phyloP scores from a whole-genome alignment of 2,797 vertebrate genomes.

The Triplophysa yarkandensis region DNA sequence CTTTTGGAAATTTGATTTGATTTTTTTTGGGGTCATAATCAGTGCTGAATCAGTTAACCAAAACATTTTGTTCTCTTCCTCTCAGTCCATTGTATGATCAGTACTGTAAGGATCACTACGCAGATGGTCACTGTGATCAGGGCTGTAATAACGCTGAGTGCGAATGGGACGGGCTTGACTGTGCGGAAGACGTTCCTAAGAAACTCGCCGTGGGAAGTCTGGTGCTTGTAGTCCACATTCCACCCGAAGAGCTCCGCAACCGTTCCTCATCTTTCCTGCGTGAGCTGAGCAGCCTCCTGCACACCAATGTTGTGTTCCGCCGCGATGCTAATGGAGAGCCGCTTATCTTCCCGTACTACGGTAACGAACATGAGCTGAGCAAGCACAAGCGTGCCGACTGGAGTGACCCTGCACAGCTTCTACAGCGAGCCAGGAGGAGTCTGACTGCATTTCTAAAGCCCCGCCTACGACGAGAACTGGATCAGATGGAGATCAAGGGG shows the following conservation, averaged over 20 bases:
- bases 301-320: constrained; percentile 92
- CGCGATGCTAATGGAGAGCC: constrained; percentile 80
- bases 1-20: no score
- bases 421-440: constrained; percentile 50
- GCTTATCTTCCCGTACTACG: constrained; percentile 94
- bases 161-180: constrained; percentile 96
- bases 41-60: neutral
- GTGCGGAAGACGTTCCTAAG: constrained; percentile 87
- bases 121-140: constrained; percentile 92
- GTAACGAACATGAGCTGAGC: constrained; percentile 88
- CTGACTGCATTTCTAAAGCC: constrained; percentile 45
- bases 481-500: constrained; percentile 90
- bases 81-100: constrained; percentile 81
- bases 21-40: no score
- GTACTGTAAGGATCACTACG: constrained; percentile 97
- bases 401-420: constrained; percentile 68
- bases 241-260: constrained; percentile 87
- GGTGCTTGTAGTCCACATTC: constrained; percentile 90
- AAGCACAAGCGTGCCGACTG: constrained; percentile 88
- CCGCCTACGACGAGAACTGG: constrained; percentile 80
- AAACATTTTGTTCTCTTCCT: neutral
- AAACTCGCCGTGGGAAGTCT: constrained; percentile 87
- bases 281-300: constrained; percentile 91
- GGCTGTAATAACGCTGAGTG: constrained; percentile 97
- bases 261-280: constrained; percentile 90